phyloP scores from a whole-genome alignment of 1,140 invertebrate species.

The Trinorchestia longiramus region DNA sequence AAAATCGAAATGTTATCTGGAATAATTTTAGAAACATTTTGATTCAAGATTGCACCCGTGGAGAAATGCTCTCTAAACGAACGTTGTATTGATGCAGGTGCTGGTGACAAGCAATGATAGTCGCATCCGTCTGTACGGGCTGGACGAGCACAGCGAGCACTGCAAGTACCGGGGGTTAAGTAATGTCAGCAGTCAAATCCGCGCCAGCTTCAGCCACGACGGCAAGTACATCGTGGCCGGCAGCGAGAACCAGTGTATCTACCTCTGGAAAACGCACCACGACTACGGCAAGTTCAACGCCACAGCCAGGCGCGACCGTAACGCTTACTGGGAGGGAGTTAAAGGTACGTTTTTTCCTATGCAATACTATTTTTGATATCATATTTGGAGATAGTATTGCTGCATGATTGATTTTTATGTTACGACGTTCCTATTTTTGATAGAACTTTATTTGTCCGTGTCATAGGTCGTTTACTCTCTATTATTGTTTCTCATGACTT shows the following conservation, averaged over 20 bases:
- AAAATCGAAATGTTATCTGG: too few relatives aligned
- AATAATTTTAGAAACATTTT: too few relatives aligned
- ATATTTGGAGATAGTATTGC: not conserved
- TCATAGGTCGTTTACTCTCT: not conserved
- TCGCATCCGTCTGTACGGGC: slow-evolving; percentile 94
- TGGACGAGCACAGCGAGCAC: slow-evolving; percentile 93
- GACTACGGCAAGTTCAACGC: slow-evolving; percentile 93
- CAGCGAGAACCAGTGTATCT: slow-evolving; percentile 97
- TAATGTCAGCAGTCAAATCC: slow-evolving; percentile 97
- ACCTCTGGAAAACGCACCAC: slow-evolving; percentile 95
- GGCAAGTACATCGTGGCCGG: slow-evolving; percentile 97
- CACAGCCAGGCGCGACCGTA: slow-evolving; percentile 92
- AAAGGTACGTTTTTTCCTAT: slow-evolving; percentile 74
- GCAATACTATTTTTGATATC: too few relatives aligned
- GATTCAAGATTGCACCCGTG: too few relatives aligned
- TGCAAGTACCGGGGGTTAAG: slow-evolving; percentile 97
- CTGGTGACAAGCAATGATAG: slow-evolving; percentile 98
- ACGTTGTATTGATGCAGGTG: slow-evolving; percentile 73
- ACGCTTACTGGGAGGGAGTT: slow-evolving; percentile 98
- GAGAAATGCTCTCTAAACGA: not conserved
- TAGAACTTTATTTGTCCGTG: not conserved
- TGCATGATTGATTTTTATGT: not conserved
- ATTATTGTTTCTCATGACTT: too few relatives aligned
- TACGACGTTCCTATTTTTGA: not conserved
- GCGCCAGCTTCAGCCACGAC: slow-evolving; percentile 91